A percentile compares a stretch with the other conserved stretches of the same genome.
Conservation (phyloP, 2,797 vertebrate species). For the Enteromius treurensis region DNA sequence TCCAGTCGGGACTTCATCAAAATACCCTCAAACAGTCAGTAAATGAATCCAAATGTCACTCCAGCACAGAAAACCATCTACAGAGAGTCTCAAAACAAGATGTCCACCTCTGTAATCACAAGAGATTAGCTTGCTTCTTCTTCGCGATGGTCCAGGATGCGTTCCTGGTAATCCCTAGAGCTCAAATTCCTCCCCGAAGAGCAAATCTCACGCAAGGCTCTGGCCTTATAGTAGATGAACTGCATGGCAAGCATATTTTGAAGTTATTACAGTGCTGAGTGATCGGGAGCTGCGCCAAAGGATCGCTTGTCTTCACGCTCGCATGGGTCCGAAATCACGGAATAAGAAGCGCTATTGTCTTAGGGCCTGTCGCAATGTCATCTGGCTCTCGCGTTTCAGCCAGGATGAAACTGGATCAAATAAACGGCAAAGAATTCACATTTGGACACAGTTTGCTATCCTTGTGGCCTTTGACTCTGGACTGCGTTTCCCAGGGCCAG, state of each 20-base stretch:
- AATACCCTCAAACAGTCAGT: neutral
- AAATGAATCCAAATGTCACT: neutral
- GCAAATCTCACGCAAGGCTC: neutral
- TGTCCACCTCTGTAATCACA: neutral
- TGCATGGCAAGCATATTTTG: slow-evolving; percentile 21
- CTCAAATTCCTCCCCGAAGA: slow-evolving; percentile 4
- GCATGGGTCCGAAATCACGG: slow-evolving; percentile 11
- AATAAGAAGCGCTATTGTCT: slow-evolving; percentile 48
- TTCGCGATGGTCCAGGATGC: neutral
- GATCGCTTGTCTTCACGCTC: slow-evolving; percentile 36
- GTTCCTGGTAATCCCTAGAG: neutral
- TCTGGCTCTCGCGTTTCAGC: slow-evolving; percentile 18
- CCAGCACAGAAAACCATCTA: neutral
- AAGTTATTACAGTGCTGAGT: slow-evolving; percentile 50
- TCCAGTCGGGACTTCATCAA: neutral
- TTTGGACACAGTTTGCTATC: slow-evolving; percentile 72
- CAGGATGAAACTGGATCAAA: slow-evolving; percentile 69
- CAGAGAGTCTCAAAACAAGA: slow-evolving; percentile 1
- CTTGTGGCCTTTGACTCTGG: slow-evolving; percentile 71
- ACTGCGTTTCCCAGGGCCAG: slow-evolving; percentile 27
- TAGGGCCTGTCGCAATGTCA: neutral
- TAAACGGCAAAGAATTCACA: slow-evolving; percentile 77
- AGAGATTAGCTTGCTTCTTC: slow-evolving; percentile 8
- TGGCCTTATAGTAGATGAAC: neutral
- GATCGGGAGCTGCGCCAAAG: slow-evolving; percentile 38